These are phyloP conservation scores for Drosophila sp. DNA, from an alignment of 1,140 invertebrate genomes.

Conservation along the genomic window DNA sequence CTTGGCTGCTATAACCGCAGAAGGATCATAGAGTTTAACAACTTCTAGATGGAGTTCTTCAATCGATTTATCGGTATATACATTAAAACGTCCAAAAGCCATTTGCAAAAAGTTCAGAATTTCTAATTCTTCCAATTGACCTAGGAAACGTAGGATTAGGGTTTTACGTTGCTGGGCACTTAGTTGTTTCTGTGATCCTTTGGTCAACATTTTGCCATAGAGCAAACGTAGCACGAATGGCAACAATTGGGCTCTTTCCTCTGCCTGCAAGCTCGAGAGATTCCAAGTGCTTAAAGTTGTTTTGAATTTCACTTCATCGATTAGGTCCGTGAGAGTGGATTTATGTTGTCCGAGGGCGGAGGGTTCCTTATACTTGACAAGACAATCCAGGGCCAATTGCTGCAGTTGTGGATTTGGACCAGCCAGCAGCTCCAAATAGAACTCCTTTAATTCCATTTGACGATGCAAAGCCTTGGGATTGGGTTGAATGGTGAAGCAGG, in stretches of 20 bases:
- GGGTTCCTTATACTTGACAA: constrained; percentile 92
- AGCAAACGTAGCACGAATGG: constrained; percentile 93
- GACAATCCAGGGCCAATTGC: constrained; percentile 92
- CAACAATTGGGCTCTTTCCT: constrained; percentile 90
- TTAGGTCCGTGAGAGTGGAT: constrained; percentile 89
- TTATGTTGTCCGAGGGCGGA: constrained; percentile 89
- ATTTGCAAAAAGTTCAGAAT: constrained; percentile 91
- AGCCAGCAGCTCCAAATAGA: constrained; percentile 91
- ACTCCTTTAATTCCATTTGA: constrained; percentile 88
- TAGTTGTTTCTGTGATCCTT: constrained; percentile 89
- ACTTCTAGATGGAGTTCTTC: constrained; percentile 54
- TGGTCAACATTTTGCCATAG: constrained; percentile 94
- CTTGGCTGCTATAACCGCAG: constrained; percentile 84
- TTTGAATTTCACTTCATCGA: constrained; percentile 95
- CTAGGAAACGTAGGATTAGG: constrained; percentile 92
- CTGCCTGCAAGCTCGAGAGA: constrained; percentile 87
- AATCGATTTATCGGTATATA: constrained; percentile 85
- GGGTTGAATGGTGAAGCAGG: constrained; percentile 90
- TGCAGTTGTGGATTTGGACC: constrained; percentile 91
- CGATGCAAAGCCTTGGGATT: constrained; percentile 91
- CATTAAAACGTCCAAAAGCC: constrained; percentile 90
- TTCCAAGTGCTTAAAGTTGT: constrained; percentile 91
- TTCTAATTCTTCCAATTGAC: constrained; percentile 91
- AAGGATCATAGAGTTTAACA: constrained; percentile 11
- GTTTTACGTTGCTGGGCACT: constrained; percentile 88